Base-by-base conservation (phyloP, 2,888 invertebrate genomes). In the Hydriomena furcata region DNA sequence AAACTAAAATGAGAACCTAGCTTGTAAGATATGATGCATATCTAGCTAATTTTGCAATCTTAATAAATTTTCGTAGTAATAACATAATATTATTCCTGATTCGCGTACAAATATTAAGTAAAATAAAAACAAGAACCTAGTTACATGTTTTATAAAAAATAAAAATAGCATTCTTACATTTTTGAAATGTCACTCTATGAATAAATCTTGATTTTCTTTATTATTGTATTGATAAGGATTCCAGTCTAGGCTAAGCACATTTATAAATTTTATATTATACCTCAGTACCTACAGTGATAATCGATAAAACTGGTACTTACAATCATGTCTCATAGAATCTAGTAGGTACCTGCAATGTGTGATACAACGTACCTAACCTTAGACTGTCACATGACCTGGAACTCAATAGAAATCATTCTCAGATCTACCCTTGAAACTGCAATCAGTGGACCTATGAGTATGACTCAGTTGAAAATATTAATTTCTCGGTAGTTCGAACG, bases 381-480 rank as follows among this genome's bases (percentile, higher is more conserved):
- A 59, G 34, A 27, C 41, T 42, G 55, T 61, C 61, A 66, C 66
- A 66, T 63, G 66, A 63, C 58, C 45, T 60, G 44, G 21, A 47
- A 47, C 34, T 60, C 53, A 72, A 67, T 73, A 71, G 66, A 70
- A 71, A 66, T 65, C 68, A 66, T 67, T 70, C 62, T 56, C 55
- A 58, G 68, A 70, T 61, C 63, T 67, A 66, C 66, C 69, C 73
- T 71, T 71, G 70, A 68, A 63, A 64, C 52, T 47, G 54, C 41
- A 60, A 61, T 58, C 51, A 45, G 54, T 23, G 31, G 42, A 38
- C 35, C 27, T 37, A 10, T n/a, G n/a, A 7, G 7, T 41, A 52
- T 58, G 55, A 52, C 50, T 62, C 61, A 65, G 60, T 58, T 50
- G 52, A 66, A 60, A 63, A 56, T 60, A 46, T 50, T 60, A 47